These are phyloP conservation scores for Yponomeuta evonymella DNA, from an alignment of 2,888 invertebrate genomes.

Conservation along the genomic window DNA sequence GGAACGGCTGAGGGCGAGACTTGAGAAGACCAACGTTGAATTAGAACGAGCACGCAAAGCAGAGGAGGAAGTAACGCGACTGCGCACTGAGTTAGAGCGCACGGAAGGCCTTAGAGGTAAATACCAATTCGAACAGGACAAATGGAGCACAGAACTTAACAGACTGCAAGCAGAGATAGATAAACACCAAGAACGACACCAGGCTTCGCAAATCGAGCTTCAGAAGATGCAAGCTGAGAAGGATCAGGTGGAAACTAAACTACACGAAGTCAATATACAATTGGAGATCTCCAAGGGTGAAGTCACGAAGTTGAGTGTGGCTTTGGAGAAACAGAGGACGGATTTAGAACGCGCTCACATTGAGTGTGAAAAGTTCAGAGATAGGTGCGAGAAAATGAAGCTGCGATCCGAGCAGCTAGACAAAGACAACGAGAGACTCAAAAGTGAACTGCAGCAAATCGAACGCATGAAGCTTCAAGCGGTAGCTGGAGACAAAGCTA, in stretches of 20 bases:
- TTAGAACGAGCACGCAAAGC: slow-evolving; percentile 84
- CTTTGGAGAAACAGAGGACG: slow-evolving; percentile 86
- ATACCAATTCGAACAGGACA: slow-evolving; percentile 76
- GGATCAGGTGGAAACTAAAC: slow-evolving; percentile 80
- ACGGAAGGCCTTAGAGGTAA: slow-evolving; percentile 82
- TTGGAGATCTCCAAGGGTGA: slow-evolving; percentile 87
- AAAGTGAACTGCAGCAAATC: slow-evolving; percentile 78
- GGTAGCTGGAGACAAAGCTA: slow-evolving; percentile 78
- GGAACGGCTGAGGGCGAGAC: slow-evolving; percentile 85
- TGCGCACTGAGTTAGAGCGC: slow-evolving; percentile 83
- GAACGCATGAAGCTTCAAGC: slow-evolving; percentile 84
- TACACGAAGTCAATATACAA: slow-evolving; percentile 88
- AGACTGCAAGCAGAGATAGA: slow-evolving; percentile 86
- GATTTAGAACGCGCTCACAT: slow-evolving; percentile 90
- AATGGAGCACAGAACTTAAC: slow-evolving; percentile 78
- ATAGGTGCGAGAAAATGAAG: slow-evolving; percentile 90
- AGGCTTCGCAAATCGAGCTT: slow-evolving; percentile 83
- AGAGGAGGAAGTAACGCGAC: slow-evolving; percentile 79
- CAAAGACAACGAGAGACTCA: slow-evolving; percentile 72
- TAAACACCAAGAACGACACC: slow-evolving; percentile 85
- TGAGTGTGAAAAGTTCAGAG: slow-evolving; percentile 91
- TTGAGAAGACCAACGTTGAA: slow-evolving; percentile 88
- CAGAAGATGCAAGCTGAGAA: slow-evolving; percentile 79
- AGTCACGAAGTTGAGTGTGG: slow-evolving; percentile 82
- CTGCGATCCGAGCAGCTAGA: slow-evolving; percentile 81